These are phyloP conservation scores for Ooceraea biroi DNA, from an alignment of 1,140 invertebrate genomes.

Conservation along the genomic window DNA sequence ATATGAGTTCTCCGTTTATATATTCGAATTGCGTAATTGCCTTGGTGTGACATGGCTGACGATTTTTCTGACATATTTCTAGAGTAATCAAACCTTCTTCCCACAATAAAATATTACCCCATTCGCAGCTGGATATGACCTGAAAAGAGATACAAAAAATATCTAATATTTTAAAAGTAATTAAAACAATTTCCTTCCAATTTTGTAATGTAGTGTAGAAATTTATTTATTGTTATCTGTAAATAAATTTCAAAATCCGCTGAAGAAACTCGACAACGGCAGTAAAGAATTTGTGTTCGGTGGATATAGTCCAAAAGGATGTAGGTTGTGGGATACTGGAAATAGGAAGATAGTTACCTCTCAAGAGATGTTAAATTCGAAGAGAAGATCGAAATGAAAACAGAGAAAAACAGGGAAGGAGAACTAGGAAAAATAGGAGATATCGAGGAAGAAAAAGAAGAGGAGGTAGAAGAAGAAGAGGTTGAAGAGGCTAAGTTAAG, in stretches of 20 bases:
- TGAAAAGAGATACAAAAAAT: constrained; percentile 70
- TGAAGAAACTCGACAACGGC: constrained; percentile 14
- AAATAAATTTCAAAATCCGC: too few species aligned
- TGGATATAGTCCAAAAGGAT: constrained; percentile 22
- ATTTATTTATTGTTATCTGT: too few species aligned
- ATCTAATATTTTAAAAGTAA: too few species aligned
- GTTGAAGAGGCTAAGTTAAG: not conserved
- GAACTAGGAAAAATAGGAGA: not conserved
- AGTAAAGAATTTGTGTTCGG: not conserved
- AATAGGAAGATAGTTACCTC: constrained; percentile 1
- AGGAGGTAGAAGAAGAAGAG: not conserved
- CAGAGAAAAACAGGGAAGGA: not conserved
- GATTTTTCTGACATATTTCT: constrained; percentile 90
- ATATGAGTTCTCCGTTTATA: constrained; percentile 88
- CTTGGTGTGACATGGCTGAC: constrained; percentile 91
- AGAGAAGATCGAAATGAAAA: not conserved
- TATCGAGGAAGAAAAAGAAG: not conserved
- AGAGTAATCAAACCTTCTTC: constrained; percentile 94
- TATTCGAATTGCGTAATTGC: constrained; percentile 92
- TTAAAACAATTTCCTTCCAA: too few species aligned
- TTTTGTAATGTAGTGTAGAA: too few species aligned
- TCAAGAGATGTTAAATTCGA: constrained; percentile 11
- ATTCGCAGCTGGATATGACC: constrained; percentile 94
- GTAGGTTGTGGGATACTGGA: not conserved
- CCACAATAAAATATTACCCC: constrained; percentile 96